Base-by-base conservation (phyloP, 30 jellyfish, hydroid and myxozoan species). In the Hydractinia symbiolongicarpus region DNA sequence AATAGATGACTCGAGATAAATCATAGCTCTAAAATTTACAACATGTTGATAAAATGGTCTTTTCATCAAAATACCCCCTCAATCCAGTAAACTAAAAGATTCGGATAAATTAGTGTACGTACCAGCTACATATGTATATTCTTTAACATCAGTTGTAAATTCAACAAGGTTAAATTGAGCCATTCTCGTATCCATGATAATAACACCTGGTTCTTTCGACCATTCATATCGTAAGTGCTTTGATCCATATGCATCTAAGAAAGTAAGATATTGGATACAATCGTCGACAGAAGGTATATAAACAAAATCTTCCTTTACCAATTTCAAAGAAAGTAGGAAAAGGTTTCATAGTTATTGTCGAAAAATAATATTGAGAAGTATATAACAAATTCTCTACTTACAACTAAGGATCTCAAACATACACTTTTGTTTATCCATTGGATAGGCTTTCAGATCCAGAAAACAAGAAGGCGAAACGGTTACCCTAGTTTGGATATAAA, bases 401-500 rank as follows among this genome's bases (percentile, higher is more conserved):
- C 98, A 92, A 57, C 98, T 92, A 69, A 88, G 94, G 0, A 87
- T 72, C 52, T 88, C 95, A 76, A 87, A 58, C 14, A 78, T 61
- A 72, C 98, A 92, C 15, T 73, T 61, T 77, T 92, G 98, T 4
- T 81, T 84, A 73, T 92, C 98, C 98, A 92, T 92, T 9, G 98
- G 98, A 83, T 92, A 92, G 44, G 97, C 84, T 56, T 83, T 74
- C 72, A 92, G 76, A 77, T 92, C 94, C 49, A 92, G 89, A 56
- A 82, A 56, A 67, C 98, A 92, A 8, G 95, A 66, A 54, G 96
- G 95, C 50, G 81, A 61, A 15, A 83, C 94, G 0, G 96, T 82
- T 9, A 77, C 89, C 76, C 96, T 87, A 72, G 4, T 58, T 9
- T 11, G n/a, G 13, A n/a, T n/a, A n/a, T n/a, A n/a, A 9, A 53